Base-by-base conservation (phyloP, 2,888 invertebrate species). In the Melieria crassipennis region DNA sequence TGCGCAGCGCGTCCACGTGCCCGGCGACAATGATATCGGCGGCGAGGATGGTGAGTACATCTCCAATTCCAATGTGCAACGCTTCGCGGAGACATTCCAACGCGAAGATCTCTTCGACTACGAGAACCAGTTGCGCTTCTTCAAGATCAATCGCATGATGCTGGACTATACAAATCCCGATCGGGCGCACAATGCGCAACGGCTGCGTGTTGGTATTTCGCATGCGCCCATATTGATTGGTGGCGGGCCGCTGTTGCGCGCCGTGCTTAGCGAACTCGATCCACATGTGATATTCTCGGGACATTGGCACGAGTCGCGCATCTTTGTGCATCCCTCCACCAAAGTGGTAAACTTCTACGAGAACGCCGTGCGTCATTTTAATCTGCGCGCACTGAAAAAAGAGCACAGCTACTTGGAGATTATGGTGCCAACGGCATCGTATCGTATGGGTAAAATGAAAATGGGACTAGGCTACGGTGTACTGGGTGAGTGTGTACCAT, bases 1-100 rank as follows among this genome's bases (percentile, higher is more conserved):
- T 57, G 79, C 88, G 47, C 86, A 94, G 93, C 90, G 91, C 87
- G 89, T 98, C 67, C 97, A 93, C 89, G 86, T 98, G 75, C 95
- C 98, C 30, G 99, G 99, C 5, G 99, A 99, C 85, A 99, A 99
- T 87, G 99, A 99, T 83, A 95, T 99, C 72, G 99, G 98, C 7
- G 98, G 99, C 11, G 98, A 99, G 87, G 92, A 90, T 73, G 92
- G 93, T 79, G 89, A 90, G 55, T 90, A 95, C 57, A 87, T 87
- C 69, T 91, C 90, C 42, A 86, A 88, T 61, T 86, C 90, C n/a
- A 95, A 94, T 87, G 84, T 93, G 6, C 85, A 88, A 13, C 90
- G 93, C 79, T 97, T 95, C 84, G 90, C 92, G 72, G 88, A 90
- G 77, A 90, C 92, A 76, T 96, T 96, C 83, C 89, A 90, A 48